Conservation (phyloP, 2,888 invertebrate genomes). For the Atethmia centrago region DNA sequence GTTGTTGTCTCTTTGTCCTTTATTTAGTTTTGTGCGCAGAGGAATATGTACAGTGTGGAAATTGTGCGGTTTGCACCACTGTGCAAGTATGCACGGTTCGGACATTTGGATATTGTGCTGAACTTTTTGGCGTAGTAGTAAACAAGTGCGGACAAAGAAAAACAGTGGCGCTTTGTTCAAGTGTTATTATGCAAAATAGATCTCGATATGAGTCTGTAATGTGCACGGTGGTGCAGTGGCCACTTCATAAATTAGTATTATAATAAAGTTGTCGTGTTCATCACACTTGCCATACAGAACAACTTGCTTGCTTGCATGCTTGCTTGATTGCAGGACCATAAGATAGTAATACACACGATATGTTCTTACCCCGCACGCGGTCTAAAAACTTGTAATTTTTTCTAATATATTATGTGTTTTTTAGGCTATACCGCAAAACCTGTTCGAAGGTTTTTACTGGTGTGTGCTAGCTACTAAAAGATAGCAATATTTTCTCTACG, state of each 20-base stretch:
- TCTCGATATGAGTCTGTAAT: conserved; percentile 15
- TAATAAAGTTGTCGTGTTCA: too few relatives aligned
- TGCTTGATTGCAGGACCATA: neutral
- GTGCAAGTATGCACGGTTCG: neutral
- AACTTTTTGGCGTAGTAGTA: conserved; percentile 12
- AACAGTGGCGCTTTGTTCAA: neutral
- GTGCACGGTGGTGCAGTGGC: neutral
- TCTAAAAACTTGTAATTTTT: neutral
- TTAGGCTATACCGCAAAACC: neutral
- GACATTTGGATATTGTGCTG: neutral
- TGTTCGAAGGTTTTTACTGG: neutral
- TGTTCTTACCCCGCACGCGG: neutral
- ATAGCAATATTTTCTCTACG: neutral
- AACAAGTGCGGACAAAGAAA: conserved; percentile 15
- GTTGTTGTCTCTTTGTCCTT: conserved; percentile 16
- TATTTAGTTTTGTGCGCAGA: conserved; percentile 25
- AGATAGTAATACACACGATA: neutral
- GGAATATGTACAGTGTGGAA: neutral
- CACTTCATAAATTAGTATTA: neutral
- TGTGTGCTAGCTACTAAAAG: neutral
- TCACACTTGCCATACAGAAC: too few relatives aligned
- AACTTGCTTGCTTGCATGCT: neutral
- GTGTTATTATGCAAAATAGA: conserved; percentile 11
- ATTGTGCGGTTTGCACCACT: conserved; percentile 30
- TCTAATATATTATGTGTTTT: neutral